phyloP scores from a whole-genome alignment of 2,888 invertebrate genomes.

The Biston betularia region DNA sequence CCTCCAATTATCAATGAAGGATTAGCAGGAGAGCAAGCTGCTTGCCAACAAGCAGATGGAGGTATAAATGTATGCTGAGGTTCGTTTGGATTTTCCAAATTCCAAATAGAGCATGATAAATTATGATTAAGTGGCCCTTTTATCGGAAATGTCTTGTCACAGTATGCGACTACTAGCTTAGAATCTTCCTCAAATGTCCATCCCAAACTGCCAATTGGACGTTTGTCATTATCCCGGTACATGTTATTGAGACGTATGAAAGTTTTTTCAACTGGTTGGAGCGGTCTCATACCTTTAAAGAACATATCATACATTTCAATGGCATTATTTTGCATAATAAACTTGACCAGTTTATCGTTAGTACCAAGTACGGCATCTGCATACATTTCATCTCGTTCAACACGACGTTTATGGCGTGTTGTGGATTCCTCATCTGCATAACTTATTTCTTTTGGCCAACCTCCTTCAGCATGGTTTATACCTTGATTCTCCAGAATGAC shows the following conservation, averaged over 20 bases:
- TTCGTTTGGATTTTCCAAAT: slow-evolving; percentile 73
- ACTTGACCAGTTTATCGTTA: slow-evolving; percentile 84
- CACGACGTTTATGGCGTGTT: slow-evolving; percentile 89
- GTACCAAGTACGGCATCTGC: slow-evolving; percentile 86
- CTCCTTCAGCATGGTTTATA: slow-evolving; percentile 91
- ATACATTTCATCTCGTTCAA: slow-evolving; percentile 91
- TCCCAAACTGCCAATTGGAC: slow-evolving; percentile 84
- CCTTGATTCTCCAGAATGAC: slow-evolving; percentile 82
- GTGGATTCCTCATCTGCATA: slow-evolving; percentile 88
- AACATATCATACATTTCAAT: slow-evolving; percentile 91
- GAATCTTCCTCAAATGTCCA: slow-evolving; percentile 89
- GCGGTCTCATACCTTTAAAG: slow-evolving; percentile 84
- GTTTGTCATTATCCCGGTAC: slow-evolving; percentile 84
- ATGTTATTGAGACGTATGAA: slow-evolving; percentile 86
- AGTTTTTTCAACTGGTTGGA: slow-evolving; percentile 78
- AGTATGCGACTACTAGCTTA: slow-evolving; percentile 88
- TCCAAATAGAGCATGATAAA: slow-evolving; percentile 88
- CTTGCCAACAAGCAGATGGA: slow-evolving; percentile 63
- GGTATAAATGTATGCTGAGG: slow-evolving; percentile 53
- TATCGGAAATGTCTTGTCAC: slow-evolving; percentile 62
- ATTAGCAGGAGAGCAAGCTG: slow-evolving; percentile 57
- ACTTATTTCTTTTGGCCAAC: slow-evolving; percentile 92
- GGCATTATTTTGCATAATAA: slow-evolving; percentile 90
- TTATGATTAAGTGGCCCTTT: slow-evolving; percentile 52
- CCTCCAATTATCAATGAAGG: slow-evolving; percentile 60